These are phyloP conservation scores for Nyctereutes procyonoides DNA, from an alignment of 2,113 vertebrate species.

Conservation along the genomic window DNA sequence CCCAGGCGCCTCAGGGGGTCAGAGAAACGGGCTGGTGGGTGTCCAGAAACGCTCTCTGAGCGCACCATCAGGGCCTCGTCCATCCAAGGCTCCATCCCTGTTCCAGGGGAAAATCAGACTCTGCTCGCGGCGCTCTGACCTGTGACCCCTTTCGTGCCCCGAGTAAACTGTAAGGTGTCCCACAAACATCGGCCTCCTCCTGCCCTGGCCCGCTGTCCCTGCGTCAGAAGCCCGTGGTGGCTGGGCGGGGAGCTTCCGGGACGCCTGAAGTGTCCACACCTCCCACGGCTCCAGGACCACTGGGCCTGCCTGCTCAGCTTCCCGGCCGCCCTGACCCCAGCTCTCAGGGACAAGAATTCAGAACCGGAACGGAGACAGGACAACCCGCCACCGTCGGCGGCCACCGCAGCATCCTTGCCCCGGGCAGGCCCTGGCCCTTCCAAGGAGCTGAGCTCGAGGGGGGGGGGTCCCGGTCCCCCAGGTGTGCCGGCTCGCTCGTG, in stretches of 20 bases:
- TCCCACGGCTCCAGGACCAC: fast-evolving
- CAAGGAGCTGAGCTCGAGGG: slow-evolving; percentile 56
- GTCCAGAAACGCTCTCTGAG: too few relatives aligned
- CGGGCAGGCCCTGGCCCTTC: background rate
- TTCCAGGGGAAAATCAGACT: too few relatives aligned
- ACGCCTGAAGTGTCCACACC: background rate
- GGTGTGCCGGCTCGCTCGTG: too few relatives aligned
- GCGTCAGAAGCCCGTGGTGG: background rate
- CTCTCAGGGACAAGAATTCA: background rate
- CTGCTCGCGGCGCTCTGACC: too few relatives aligned
- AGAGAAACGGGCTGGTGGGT: too few relatives aligned
- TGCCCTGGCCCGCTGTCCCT: background rate
- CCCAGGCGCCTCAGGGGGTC: too few relatives aligned
- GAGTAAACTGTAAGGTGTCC: background rate
- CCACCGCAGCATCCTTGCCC: background rate
- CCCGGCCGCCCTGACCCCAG: background rate
- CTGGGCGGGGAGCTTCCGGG: background rate
- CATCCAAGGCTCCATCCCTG: too few relatives aligned
- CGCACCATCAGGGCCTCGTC: too few relatives aligned
- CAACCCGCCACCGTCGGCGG: fast-evolving
- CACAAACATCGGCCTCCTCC: background rate
- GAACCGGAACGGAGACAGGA: background rate
- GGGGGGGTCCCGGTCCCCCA: background rate
- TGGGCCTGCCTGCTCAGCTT: background rate
- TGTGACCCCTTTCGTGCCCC: too few relatives aligned